Evolutionary conservation across 2,113 vertebrate genomes (phyloP).

Genomic region (Pygoscelis antarcticus): DNA sequence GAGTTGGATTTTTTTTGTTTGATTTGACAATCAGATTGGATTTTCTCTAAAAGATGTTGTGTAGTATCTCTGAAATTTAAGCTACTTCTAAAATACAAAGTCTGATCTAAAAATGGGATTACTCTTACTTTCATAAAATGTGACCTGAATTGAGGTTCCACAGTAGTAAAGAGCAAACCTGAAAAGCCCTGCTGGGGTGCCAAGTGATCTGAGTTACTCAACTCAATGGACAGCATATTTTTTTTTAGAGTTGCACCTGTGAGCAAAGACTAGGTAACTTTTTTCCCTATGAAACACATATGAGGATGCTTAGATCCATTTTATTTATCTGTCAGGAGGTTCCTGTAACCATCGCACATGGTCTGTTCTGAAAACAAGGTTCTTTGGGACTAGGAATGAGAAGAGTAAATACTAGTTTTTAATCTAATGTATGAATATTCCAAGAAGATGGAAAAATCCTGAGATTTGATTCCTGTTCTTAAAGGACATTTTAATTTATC

Average conservation of each 20-base stretch:
- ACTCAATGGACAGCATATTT: not conserved
- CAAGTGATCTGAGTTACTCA: not conserved
- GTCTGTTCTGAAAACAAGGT: not conserved
- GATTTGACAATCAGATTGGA: not conserved
- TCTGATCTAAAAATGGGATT: not conserved
- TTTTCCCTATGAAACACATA: not conserved
- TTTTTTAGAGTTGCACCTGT: not conserved
- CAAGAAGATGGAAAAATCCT: not conserved
- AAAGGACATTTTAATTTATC: not conserved
- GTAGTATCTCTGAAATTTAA: not conserved
- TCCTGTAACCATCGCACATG: accelerated
- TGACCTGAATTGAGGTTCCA: not conserved
- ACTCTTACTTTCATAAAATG: not conserved
- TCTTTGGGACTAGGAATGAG: not conserved
- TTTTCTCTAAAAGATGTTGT: not conserved
- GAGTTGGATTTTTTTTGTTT: not conserved
- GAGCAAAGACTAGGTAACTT: not conserved
- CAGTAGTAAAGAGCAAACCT: not conserved
- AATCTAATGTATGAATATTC: not conserved
- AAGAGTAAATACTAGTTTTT: not conserved
- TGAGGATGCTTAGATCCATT: not conserved
- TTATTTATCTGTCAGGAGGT: not conserved
- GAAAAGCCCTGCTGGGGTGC: not conserved
- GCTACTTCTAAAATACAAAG: not conserved
- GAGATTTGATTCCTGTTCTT: not conserved